Conservation (phyloP, 2,797 vertebrate genomes). For the Pogoniulus pusillus region DNA sequence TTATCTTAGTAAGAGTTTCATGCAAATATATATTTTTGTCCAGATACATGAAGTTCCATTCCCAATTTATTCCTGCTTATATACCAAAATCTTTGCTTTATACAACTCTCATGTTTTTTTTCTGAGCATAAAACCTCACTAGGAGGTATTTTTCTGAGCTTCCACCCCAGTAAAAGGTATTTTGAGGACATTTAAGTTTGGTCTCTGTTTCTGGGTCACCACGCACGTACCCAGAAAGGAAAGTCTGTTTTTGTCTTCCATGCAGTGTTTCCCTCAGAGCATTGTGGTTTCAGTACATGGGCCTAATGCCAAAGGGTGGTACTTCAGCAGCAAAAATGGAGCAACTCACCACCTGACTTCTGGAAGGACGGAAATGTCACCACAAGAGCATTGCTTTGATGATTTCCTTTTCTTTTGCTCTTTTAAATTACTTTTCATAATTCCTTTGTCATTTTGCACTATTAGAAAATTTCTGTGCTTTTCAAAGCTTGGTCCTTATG, state of each 20-base stretch:
- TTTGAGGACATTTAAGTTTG: slow-evolving; percentile 50
- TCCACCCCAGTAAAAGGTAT: background rate
- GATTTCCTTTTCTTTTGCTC: background rate
- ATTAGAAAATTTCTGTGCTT: background rate
- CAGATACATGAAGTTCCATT: background rate
- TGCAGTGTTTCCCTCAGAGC: slow-evolving; percentile 33
- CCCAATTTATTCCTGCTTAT: background rate
- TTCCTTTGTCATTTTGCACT: background rate
- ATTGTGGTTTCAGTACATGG: slow-evolving; percentile 21
- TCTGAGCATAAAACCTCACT: background rate
- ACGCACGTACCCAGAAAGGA: background rate
- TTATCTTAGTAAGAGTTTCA: background rate
- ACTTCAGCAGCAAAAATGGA: slow-evolving; percentile 12
- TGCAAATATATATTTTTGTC: background rate
- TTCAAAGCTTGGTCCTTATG: background rate
- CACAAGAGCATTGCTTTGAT: background rate
- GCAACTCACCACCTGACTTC: background rate
- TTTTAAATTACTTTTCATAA: background rate
- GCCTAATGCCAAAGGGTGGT: slow-evolving; percentile 26
- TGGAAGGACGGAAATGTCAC: background rate
- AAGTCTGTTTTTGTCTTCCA: slow-evolving; percentile 27
- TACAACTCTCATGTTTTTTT: accelerated
- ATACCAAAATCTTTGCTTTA: background rate
- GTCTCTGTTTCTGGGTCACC: slow-evolving; percentile 52
- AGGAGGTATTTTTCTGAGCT: background rate